Percentiles rank a stretch among this genome's conserved stretches.
These are phyloP conservation scores for Athripsodes cinereus DNA, from an alignment of 2,888 invertebrate species.

Conservation along the genomic window DNA sequence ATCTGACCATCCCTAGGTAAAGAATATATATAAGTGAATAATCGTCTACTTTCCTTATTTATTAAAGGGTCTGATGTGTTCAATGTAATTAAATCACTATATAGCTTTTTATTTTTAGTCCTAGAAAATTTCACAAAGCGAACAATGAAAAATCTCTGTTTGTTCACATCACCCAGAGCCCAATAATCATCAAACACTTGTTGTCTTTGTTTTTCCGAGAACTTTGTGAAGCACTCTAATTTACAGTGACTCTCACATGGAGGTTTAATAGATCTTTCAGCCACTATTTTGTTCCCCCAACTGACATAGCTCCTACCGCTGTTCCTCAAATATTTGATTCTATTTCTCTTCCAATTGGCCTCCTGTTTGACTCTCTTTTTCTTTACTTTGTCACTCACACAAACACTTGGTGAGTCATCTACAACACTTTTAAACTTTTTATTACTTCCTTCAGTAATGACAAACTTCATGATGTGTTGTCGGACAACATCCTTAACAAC, in stretches of 20 bases:
- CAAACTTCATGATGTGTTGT: slow-evolving; percentile 4
- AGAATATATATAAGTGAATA: background rate
- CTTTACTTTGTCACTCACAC: background rate
- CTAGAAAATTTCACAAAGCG: slow-evolving; percentile 1
- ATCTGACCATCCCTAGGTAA: background rate
- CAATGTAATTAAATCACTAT: background rate
- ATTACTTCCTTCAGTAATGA: background rate
- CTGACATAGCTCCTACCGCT: background rate
- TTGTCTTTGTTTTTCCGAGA: background rate
- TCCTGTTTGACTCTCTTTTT: slow-evolving; percentile 2
- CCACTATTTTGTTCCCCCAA: background rate
- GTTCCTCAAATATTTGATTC: background rate
- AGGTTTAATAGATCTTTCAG: background rate
- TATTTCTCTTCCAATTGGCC: slow-evolving; percentile 1
- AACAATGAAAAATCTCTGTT: slow-evolving; percentile 2
- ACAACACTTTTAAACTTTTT: background rate
- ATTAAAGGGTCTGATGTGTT: background rate
- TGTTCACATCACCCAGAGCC: slow-evolving; percentile 3
- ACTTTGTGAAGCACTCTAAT: background rate
- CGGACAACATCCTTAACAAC: background rate
- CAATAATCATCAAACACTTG: slow-evolving; percentile 1
- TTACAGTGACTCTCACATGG: background rate
- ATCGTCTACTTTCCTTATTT: background rate
- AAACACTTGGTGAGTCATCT: background rate
- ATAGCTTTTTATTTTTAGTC: background rate